Evolutionary conservation across 2,888 invertebrate species (phyloP).

Genomic region (Cheilosia grossa): DNA sequence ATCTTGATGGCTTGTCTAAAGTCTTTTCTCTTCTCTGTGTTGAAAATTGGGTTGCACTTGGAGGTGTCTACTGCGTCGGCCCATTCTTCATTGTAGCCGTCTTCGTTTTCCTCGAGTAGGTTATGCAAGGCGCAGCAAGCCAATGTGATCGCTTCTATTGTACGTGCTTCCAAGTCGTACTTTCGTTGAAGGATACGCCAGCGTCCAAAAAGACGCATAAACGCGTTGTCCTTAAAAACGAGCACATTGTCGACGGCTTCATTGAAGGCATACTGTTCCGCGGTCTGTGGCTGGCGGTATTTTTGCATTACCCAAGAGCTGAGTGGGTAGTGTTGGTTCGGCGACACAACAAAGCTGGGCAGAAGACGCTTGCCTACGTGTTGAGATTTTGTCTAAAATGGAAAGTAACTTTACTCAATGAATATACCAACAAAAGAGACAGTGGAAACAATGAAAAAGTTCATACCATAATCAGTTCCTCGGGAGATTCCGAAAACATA

Average conservation of each 20-base stretch:
- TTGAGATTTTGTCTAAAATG: slow-evolving; percentile 63
- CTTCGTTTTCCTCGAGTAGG: slow-evolving; percentile 79
- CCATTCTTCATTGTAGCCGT: slow-evolving; percentile 80
- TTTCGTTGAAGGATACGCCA: slow-evolving; percentile 81
- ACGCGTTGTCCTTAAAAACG: slow-evolving; percentile 79
- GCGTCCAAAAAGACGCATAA: slow-evolving; percentile 80
- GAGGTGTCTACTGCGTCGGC: slow-evolving; percentile 76
- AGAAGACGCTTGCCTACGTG: slow-evolving; percentile 77
- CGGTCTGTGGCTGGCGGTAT: slow-evolving; percentile 77
- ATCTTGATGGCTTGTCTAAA: slow-evolving; percentile 60
- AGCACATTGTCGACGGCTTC: slow-evolving; percentile 80
- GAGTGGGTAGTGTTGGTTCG: slow-evolving; percentile 79
- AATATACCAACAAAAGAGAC: too few species aligned
- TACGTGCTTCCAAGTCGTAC: slow-evolving; percentile 79
- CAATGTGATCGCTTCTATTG: slow-evolving; percentile 79
- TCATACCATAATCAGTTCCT: slow-evolving; percentile 77
- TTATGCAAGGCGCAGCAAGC: slow-evolving; percentile 82
- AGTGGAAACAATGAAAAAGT: not conserved
- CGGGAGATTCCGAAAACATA: slow-evolving; percentile 77
- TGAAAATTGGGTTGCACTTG: slow-evolving; percentile 58
- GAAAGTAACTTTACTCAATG: not conserved
- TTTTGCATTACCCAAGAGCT: slow-evolving; percentile 80
- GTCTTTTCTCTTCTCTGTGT: slow-evolving; percentile 46
- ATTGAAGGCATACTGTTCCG: slow-evolving; percentile 80
- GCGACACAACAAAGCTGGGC: slow-evolving; percentile 79